Percentiles rank a stretch among this genome's conserved stretches.
These are phyloP conservation scores for Scarus forsteni DNA, from an alignment of 2,797 vertebrate species.

Conservation along the genomic window DNA sequence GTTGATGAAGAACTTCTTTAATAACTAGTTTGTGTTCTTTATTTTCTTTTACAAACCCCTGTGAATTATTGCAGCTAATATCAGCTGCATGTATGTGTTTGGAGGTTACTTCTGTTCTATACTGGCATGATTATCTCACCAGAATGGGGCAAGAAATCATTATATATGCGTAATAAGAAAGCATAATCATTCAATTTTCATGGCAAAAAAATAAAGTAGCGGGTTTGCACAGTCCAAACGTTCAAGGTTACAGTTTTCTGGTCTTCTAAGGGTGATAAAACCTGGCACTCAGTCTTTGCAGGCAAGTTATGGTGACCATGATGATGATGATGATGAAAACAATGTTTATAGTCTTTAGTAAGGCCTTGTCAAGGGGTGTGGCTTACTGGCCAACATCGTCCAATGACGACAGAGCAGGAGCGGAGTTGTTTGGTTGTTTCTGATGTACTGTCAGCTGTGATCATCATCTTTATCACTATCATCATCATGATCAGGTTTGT, in stretches of 20 bases:
- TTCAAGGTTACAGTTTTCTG: conserved; percentile 88
- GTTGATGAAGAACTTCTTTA: conserved; percentile 67
- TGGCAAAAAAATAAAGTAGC: conserved; percentile 79
- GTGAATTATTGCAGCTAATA: conserved; percentile 78
- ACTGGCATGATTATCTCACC: conserved; percentile 71
- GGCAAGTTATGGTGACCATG: conserved; percentile 81
- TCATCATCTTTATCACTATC: conserved; percentile 62
- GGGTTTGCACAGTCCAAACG: conserved; percentile 80
- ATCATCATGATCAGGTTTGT: conserved; percentile 59
- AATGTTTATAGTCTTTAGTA: conserved; percentile 76
- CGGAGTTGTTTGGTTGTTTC: conserved; percentile 47
- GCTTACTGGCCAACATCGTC: conserved; percentile 57
- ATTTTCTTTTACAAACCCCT: conserved; percentile 82
- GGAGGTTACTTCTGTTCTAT: conserved; percentile 85
- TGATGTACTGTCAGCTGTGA: conserved; percentile 62
- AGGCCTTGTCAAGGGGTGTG: conserved; percentile 73
- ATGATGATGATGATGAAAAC: conserved; percentile 58
- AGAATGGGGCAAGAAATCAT: conserved; percentile 76
- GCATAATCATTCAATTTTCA: conserved; percentile 87
- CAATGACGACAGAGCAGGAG: conserved; percentile 56
- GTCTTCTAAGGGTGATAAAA: conserved; percentile 82
- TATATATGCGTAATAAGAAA: conserved; percentile 82
- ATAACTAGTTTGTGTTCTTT: conserved; percentile 60
- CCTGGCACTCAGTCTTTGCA: conserved; percentile 90
- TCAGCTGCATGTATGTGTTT: conserved; percentile 76